phyloP scores from a whole-genome alignment of 2,888 invertebrate genomes.

The Glyphotaelius pellucidus region DNA sequence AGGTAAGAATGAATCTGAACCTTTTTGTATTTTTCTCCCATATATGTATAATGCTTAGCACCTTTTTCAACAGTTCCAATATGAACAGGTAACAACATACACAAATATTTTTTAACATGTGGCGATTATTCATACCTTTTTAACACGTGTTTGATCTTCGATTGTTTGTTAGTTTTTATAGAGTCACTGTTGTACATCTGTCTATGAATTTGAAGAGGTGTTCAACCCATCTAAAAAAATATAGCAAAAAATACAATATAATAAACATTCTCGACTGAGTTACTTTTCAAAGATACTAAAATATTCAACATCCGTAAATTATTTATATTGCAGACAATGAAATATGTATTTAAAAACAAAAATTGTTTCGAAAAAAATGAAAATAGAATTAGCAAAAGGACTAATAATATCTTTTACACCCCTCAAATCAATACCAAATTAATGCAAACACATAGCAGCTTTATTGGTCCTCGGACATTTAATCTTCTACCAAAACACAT shows the following conservation, averaged over 20 bases:
- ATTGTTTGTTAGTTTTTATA: not conserved
- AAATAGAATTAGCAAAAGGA: too few species aligned
- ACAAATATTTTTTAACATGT: not conserved
- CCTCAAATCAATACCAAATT: too few species aligned
- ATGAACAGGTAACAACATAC: not conserved
- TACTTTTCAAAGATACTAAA: too few species aligned
- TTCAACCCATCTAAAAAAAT: not conserved
- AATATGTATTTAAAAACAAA: too few species aligned
- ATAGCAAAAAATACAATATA: not conserved
- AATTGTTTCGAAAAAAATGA: too few species aligned
- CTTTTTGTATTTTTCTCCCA: not conserved
- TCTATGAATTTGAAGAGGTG: not conserved
- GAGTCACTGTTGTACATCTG: not conserved
- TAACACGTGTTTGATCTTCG: not conserved
- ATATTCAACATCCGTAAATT: too few species aligned
- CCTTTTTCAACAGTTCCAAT: not conserved
- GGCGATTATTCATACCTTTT: not conserved
- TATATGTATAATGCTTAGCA: not conserved
- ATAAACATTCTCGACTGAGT: too few species aligned
- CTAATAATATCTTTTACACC: too few species aligned
- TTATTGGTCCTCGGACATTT: too few species aligned
- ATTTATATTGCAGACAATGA: too few species aligned
- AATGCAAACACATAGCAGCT: too few species aligned
- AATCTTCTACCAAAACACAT: too few species aligned
- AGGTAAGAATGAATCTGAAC: not conserved